Evolutionary conservation across 2,888 invertebrate genomes (phyloP), one percentile per base, ranked within the genome.

Genomic region (Tridacna gigas): DNA sequence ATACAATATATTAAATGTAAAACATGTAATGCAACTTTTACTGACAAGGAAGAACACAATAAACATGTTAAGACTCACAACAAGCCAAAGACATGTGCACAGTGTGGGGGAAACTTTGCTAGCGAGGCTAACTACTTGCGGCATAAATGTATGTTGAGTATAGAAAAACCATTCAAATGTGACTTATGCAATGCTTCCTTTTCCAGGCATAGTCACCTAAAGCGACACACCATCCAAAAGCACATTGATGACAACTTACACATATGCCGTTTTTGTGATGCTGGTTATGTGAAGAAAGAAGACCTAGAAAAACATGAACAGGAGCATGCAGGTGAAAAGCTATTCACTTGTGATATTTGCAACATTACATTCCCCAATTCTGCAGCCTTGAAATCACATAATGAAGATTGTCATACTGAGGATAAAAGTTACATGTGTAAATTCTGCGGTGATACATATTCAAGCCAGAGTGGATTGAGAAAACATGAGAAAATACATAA

Each of bases 261-360:
- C 71, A 71, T 71, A 51, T 71, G 71, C 51, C 48, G 71, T 22
- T 71, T 71, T 25, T 71, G 71, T 71, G 71, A 71, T 71, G 71
- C 71, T 51, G 71, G 71, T 7, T 71, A 71, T 71, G 71, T 51
- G 22, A 71, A 71, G 51, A n/a, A 0, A 26, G 71, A 71, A 25
- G 71, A 71, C 22, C 51, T 71, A 25, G 47, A 20, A 51, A 51
- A 71, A n/a, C 71, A 71, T 25, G 71, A 71, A 25, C 9, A 22
- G 26, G 51, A 51, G 51, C 71, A 71, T 51, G 71, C 22, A 22
- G 71, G 71, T 71, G 71, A 71, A 26, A 71, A 71, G 51, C 48
- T 71, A 48, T 71, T 71, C 71, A 47, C 71, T 26, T 71, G 71
- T 26, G 71, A 71, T 71, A 26, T 71, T 26, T 71, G 71, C 25